These are phyloP conservation scores for Oreochromis mossambicus DNA, from an alignment of 2,797 vertebrate species.

Conservation along the genomic window DNA sequence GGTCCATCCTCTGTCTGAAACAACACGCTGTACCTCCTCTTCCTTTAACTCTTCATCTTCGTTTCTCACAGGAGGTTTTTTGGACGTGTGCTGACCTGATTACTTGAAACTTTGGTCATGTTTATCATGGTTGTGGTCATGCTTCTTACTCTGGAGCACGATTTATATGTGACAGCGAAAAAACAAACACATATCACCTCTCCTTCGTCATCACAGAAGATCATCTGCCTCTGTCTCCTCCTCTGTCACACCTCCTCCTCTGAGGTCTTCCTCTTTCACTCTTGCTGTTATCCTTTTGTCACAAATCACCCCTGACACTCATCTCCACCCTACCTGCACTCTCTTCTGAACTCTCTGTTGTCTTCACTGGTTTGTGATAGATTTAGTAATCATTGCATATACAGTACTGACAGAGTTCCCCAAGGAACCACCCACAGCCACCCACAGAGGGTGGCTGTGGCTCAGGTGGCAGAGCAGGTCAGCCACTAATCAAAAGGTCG, in stretches of 20 bases:
- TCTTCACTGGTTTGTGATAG: neutral
- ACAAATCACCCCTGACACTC: neutral
- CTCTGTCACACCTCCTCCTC: neutral
- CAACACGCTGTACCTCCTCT: neutral
- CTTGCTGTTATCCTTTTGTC: neutral
- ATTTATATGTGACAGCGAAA: neutral
- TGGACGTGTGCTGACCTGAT: neutral
- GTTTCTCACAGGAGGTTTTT: fast-evolving
- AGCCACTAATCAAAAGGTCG: too few species aligned
- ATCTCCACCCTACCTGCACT: neutral
- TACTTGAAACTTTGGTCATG: neutral
- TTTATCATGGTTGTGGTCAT: neutral
- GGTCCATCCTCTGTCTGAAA: fast-evolving
- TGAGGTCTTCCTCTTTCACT: fast-evolving
- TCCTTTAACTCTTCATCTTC: neutral
- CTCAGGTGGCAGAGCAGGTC: too few species aligned
- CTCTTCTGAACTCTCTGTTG: neutral
- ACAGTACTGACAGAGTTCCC: neutral
- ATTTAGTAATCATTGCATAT: neutral
- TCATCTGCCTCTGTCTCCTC: neutral
- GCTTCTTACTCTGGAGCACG: neutral
- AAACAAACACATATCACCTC: neutral
- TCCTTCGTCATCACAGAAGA: neutral
- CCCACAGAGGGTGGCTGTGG: too few species aligned
- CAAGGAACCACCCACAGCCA: too few species aligned